Percentiles rank a stretch among this genome's conserved stretches.
phyloP scores from a whole-genome alignment of 2,888 invertebrate species.

The Nephrotoma guestfalica region DNA sequence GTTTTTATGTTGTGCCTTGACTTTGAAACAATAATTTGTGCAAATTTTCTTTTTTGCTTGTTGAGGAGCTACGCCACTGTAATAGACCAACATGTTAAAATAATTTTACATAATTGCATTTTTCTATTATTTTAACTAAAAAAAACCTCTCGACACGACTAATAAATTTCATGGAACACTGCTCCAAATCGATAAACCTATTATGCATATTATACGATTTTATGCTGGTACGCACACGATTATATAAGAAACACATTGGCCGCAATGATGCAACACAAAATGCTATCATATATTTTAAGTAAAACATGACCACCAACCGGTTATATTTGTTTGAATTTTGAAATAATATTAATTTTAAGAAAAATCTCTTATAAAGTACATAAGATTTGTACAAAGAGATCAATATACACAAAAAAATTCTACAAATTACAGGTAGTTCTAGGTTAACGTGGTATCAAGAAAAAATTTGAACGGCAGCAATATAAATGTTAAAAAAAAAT shows the following conservation, averaged over 20 bases:
- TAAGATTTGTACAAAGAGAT: background rate
- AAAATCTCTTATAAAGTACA: background rate
- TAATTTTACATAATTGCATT: background rate
- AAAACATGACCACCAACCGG: background rate
- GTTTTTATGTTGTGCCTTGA: background rate
- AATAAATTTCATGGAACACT: background rate
- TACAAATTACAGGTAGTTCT: background rate
- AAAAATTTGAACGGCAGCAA: too few relatives aligned
- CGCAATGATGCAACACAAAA: background rate
- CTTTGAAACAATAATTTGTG: background rate
- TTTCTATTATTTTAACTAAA: background rate
- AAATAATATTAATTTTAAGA: background rate
- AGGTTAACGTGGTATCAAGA: background rate
- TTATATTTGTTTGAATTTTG: background rate
- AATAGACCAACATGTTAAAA: background rate
- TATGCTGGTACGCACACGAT: background rate
- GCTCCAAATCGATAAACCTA: background rate
- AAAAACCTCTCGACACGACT: background rate
- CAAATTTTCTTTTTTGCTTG: background rate
- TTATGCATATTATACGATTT: background rate
- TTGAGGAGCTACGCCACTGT: background rate
- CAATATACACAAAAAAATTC: background rate
- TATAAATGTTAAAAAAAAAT: too few relatives aligned
- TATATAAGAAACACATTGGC: background rate
- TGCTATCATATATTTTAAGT: background rate